These are phyloP conservation scores for Fregetta grallaria DNA, from an alignment of 2,113 vertebrate species.

Conservation along the genomic window DNA sequence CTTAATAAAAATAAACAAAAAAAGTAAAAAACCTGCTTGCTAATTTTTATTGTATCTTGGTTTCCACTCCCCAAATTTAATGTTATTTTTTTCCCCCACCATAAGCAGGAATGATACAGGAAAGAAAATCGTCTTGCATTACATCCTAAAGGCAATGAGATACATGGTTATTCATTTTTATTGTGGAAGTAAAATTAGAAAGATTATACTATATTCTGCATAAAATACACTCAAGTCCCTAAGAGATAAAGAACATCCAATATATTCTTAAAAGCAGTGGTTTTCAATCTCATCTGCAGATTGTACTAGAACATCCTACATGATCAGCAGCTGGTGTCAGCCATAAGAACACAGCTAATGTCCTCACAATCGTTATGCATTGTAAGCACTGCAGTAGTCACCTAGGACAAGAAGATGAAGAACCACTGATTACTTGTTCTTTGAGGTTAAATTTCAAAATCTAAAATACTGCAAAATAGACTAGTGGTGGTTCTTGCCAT, in stretches of 20 bases:
- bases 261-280: not conserved
- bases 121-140: not conserved
- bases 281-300: not conserved
- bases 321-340: not conserved
- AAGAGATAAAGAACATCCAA: not conserved
- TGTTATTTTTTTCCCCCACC: not conserved
- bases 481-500: not conserved
- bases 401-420: not conserved
- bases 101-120: not conserved
- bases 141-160: not conserved
- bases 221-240: not conserved
- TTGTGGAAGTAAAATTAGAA: not conserved
- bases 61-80: not conserved
- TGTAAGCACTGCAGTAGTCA: not conserved
- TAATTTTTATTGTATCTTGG: not conserved
- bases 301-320: not conserved
- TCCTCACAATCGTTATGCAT: not conserved
- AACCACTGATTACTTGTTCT: not conserved
- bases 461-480: not conserved
- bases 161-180: not conserved
- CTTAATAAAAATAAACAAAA: not conserved
- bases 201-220: not conserved
- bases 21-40: not conserved
- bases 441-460: not conserved
- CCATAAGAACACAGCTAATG: not conserved